Evolutionary conservation across 2,113 vertebrate species (phyloP), one percentile per base, ranked within the genome.

Genomic region (Pipa parva): DNA sequence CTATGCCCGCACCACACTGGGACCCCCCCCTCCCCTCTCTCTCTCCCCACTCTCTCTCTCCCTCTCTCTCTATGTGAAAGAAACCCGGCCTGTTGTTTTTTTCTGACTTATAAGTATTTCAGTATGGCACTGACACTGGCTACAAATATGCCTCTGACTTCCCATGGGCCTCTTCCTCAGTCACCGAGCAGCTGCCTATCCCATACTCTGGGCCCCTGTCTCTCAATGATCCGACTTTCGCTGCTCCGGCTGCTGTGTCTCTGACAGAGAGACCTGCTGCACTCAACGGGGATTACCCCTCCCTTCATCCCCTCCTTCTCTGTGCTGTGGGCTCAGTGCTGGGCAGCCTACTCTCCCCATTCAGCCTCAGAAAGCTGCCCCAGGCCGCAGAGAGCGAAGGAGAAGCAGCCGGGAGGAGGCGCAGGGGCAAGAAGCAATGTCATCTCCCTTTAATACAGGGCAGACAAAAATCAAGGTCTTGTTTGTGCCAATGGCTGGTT

Each of bases 361-460:
- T 70, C 48, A 29, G 67, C 25, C 21, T 27, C 59, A 4, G 33
- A 45, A 63, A 62, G 59, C 63, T 57, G 63, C 64, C 55, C 39
- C 64, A 50, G 50, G 61, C 65, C 61, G 59, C 65, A 29, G 50
- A 51, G 51, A 46, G 51, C 24, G 37, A 22, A 57, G 25, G 36
- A 65, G 27, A 56, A 57, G 63, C 63, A 56, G 63, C 50, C 28
- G 28, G 63, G 42, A 65, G 63, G 63, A 45, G 63, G 52, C 17
- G 13, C 51, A 21, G 52, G 36, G 52, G 46, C 63, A 54, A 12
- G 52, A 27, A 48, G 50, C 52, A 65, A 46, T 65, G 63, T 65
- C 63, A 65, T 52, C 63, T 65, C 63, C 63, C 63, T 36, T 12
- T 13, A 36, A 36, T 36, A 36, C 15, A 13, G 33, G 33, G 33